Percentiles rank a stretch among this genome's conserved stretches.
phyloP scores from a whole-genome alignment of 2,113 vertebrate genomes.

The Chascanopsetta lugubris region DNA sequence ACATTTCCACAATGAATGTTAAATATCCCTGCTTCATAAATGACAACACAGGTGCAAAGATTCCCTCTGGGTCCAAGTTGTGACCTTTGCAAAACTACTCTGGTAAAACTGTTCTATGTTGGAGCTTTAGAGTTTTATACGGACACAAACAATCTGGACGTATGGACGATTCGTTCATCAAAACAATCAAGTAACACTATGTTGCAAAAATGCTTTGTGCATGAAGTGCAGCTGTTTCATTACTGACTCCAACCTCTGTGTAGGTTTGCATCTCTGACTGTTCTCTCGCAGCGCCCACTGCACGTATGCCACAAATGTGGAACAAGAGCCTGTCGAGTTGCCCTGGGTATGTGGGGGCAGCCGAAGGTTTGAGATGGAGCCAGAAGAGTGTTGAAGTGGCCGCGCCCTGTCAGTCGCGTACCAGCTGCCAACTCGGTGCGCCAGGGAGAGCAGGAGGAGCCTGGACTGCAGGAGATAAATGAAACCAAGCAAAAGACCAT shows the following conservation, averaged over 20 bases:
- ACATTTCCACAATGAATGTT: background rate
- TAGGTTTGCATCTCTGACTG: background rate
- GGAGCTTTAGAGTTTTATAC: background rate
- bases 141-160: background rate
- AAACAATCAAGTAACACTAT: background rate
- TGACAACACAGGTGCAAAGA: background rate
- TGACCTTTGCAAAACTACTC: background rate
- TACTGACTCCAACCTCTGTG: background rate
- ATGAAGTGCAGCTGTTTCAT: background rate
- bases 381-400: slow-evolving; percentile 42
- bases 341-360: slow-evolving; percentile 42
- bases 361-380: slow-evolving; percentile 47
- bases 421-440: slow-evolving; percentile 45
- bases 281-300: background rate
- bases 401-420: slow-evolving; percentile 25
- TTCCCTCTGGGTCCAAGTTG: background rate
- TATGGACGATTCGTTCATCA: background rate
- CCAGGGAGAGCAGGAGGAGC: slow-evolving; percentile 12
- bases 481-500: slow-evolving; percentile 16
- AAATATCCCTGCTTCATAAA: background rate
- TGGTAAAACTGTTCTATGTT: background rate
- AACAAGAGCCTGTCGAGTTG: slow-evolving; percentile 23
- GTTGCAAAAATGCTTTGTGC: background rate
- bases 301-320: slow-evolving; percentile 32
- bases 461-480: slow-evolving; percentile 31